Base-by-base conservation (phyloP, 2,888 invertebrate species). In the Clitarchus hookeri region DNA sequence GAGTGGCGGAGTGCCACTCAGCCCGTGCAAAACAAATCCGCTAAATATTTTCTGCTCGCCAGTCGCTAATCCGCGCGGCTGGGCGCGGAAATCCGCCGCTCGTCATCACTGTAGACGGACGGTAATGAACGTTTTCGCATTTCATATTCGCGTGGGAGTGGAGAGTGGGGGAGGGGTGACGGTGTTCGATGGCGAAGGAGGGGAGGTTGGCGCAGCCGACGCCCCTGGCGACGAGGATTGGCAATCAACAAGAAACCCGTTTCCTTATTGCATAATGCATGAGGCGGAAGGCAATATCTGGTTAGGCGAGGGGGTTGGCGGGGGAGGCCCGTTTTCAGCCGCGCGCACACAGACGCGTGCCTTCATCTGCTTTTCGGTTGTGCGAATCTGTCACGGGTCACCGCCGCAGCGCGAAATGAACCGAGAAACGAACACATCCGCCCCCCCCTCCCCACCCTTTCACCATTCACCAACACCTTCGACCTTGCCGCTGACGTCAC, bases 171-270 rank as follows among this genome's bases (percentile, higher is more conserved):
- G 48, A 13, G 53, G 53, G 53, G 53, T 12, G 53, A 8, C 0
- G 53, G 53, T 36, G 4, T 36, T 36, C 4, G 53, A 8, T 1
- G 53, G 53, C 4, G 53, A 4, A 1, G 53, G 65, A 65, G 19
- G 16, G 48, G 48, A 48, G 19, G 65, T 0, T 65, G 65, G 65
- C 65, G n/a, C 23, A n/a, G 23, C 65, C 65, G 8, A 65, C 65
- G 65, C 65, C 65, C 65, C n/a, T 65, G 65, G 65, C 19, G 65
- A 6, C 65, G 65, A 3, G 65, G 65, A 65, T 65, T 65, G 65
- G 65, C 65, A 65, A 65, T 65, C 65, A 65, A 65, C 65, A 65
- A 65, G 65, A 65, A 65, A 65, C 65, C 65, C 65, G n/a, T n/a
- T 65, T 65, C 65, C 65, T 65, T 65, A 65, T 65, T 65, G 23